A percentile compares a stretch with the other conserved stretches of the same genome.
Conservation (phyloP, 2,888 invertebrate species). For the Atethmia centrago region DNA sequence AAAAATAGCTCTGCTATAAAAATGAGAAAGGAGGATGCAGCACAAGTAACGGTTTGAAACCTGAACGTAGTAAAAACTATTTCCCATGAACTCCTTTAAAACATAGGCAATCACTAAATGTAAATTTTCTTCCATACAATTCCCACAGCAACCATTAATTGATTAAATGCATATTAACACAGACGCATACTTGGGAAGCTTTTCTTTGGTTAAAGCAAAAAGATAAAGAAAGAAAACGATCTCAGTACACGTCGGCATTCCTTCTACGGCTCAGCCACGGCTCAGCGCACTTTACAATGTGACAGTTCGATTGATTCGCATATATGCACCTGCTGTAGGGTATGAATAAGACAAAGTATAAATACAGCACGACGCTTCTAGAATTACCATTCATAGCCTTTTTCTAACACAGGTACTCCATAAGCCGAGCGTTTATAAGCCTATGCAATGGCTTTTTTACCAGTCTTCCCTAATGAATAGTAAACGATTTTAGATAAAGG, state of each 20-base stretch:
- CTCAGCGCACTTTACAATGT: conserved; percentile 45
- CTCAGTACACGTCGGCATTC: conserved; percentile 34
- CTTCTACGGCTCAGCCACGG: conserved; percentile 49
- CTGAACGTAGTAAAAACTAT: background rate
- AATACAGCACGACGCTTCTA: background rate
- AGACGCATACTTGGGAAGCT: conserved; percentile 35
- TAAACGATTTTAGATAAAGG: background rate
- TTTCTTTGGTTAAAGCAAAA: conserved; percentile 46
- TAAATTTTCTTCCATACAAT: background rate
- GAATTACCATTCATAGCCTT: background rate
- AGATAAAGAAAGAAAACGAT: conserved; percentile 43
- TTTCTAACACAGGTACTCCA: background rate
- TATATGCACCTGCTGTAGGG: conserved; percentile 19
- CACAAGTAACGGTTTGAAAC: background rate
- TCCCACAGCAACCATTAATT: conserved; percentile 47
- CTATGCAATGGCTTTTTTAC: background rate
- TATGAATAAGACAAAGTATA: conserved; percentile 32
- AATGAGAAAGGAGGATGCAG: too few relatives aligned
- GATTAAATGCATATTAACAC: conserved; percentile 55
- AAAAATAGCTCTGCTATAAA: too few relatives aligned
- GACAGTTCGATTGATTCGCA: conserved; percentile 55
- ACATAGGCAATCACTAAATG: background rate
- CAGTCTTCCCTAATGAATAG: background rate
- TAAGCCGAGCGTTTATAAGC: background rate
- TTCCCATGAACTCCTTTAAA: background rate